phyloP scores from a whole-genome alignment of 1,140 invertebrate genomes.

The Pachypeltis micranthus region DNA sequence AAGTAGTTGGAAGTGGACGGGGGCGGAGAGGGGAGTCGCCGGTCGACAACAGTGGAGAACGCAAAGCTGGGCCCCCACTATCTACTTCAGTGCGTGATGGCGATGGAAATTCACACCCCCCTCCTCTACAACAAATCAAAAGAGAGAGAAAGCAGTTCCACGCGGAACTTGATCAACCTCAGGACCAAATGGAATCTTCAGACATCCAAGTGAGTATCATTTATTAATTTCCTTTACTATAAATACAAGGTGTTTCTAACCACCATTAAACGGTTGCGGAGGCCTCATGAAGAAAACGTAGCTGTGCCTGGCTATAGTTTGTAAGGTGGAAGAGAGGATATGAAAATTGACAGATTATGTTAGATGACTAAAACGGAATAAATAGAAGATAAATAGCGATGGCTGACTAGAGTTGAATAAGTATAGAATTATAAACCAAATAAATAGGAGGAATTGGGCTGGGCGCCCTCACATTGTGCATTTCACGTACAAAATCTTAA shows the following conservation, averaged over 20 bases:
- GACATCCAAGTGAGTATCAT: not conserved
- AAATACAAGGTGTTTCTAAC: too few relatives aligned
- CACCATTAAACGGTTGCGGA: not conserved
- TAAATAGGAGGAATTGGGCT: too few relatives aligned
- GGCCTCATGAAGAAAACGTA: not conserved
- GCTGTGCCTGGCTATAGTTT: too few relatives aligned
- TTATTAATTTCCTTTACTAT: too few relatives aligned
- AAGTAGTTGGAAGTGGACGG: constrained; percentile 11
- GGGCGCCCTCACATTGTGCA: too few relatives aligned
- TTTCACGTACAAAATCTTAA: too few relatives aligned
- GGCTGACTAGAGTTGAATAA: too few relatives aligned
- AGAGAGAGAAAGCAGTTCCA: not conserved
- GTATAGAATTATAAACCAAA: too few relatives aligned
- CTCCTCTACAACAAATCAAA: not conserved
- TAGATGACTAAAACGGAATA: too few relatives aligned
- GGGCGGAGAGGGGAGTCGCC: constrained; percentile 15
- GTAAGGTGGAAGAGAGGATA: too few relatives aligned
- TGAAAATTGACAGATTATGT: too few relatives aligned
- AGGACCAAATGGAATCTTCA: not conserved
- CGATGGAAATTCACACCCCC: not conserved
- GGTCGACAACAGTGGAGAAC: not conserved
- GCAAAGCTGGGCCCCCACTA: not conserved
- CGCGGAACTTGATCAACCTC: not conserved
- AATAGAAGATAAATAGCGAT: too few relatives aligned
- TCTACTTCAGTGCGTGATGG: not conserved